A percentile compares a stretch with the other conserved stretches of the same genome.
phyloP scores from a whole-genome alignment of 2,113 vertebrate genomes.

The Hepsetus odoe region DNA sequence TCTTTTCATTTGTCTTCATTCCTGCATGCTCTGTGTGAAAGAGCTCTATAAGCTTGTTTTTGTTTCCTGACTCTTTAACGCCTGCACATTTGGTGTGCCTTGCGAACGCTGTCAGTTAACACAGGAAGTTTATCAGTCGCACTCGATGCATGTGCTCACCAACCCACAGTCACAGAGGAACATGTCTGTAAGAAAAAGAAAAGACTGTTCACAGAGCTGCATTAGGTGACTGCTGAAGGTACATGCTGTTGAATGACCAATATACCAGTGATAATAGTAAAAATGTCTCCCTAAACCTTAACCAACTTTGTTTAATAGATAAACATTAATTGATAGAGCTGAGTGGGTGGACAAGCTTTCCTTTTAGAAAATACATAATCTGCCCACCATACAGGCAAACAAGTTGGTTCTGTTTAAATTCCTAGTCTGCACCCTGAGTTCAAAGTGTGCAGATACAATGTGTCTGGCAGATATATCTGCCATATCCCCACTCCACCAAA shows the following conservation, averaged over 20 bases:
- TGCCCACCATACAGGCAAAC: too few species aligned
- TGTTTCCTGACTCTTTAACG: conserved; percentile 46
- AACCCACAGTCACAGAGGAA: conserved; percentile 18
- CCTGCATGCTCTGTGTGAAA: conserved; percentile 13
- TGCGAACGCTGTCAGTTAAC: conserved; percentile 57
- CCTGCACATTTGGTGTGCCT: conserved; percentile 29
- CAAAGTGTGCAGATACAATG: too few species aligned
- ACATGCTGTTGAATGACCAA: too few species aligned
- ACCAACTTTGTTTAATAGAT: too few species aligned
- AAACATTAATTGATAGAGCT: too few species aligned
- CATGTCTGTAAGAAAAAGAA: conserved; percentile 29
- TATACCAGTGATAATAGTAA: background rate
- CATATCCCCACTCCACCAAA: too few species aligned
- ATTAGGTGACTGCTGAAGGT: background rate
- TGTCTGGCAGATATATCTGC: too few species aligned
- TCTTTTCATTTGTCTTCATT: background rate
- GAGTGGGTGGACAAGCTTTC: too few species aligned
- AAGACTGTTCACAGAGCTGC: background rate
- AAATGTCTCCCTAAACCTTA: background rate
- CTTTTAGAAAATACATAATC: too few species aligned
- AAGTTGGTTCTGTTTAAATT: too few species aligned
- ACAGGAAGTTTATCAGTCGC: conserved; percentile 64
- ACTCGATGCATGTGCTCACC: conserved; percentile 38
- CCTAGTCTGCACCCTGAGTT: too few species aligned
- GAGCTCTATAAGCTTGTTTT: conserved; percentile 13